These are phyloP conservation scores for Oryzaephilus surinamensis DNA, from an alignment of 1,140 invertebrate species.

Conservation along the genomic window DNA sequence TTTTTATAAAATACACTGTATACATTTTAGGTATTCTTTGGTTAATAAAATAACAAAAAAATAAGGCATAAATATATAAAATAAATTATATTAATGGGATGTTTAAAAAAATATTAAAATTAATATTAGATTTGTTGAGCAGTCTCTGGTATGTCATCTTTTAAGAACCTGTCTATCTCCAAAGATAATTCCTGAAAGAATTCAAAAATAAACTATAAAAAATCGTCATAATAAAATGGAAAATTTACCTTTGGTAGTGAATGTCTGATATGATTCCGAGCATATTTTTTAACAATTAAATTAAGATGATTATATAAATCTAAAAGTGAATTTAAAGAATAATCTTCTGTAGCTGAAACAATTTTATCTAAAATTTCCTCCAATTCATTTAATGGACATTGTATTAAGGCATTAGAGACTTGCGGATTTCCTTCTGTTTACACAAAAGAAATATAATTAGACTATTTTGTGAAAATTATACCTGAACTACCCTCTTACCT, in stretches of 20 bases:
- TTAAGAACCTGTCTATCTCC: constrained; percentile 29
- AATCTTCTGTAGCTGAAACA: constrained; percentile 41
- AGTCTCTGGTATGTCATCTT: constrained; percentile 7
- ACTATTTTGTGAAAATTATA: neutral
- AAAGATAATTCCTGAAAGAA: constrained; percentile 38
- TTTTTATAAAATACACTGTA: no score
- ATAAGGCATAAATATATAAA: no score
- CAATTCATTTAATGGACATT: constrained; percentile 48
- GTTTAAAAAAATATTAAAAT: no score
- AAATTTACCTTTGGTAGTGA: constrained; percentile 46
- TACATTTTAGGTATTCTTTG: no score
- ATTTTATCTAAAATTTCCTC: constrained; percentile 46
- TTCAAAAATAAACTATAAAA: neutral
- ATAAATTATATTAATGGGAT: no score
- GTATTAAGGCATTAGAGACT: constrained; percentile 35
- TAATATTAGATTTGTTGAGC: no score
- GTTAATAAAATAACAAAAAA: no score
- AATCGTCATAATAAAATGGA: neutral
- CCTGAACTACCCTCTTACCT: constrained; percentile 15
- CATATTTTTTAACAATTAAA: constrained; percentile 43
- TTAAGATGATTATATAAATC: constrained; percentile 52
- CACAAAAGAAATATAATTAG: constrained; percentile 2
- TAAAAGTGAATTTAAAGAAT: constrained; percentile 46
- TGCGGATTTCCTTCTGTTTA: neutral
- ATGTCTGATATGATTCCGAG: constrained; percentile 42